Evolutionary conservation across 2,888 invertebrate species (phyloP).

Genomic region (Hypolimnas misippus): DNA sequence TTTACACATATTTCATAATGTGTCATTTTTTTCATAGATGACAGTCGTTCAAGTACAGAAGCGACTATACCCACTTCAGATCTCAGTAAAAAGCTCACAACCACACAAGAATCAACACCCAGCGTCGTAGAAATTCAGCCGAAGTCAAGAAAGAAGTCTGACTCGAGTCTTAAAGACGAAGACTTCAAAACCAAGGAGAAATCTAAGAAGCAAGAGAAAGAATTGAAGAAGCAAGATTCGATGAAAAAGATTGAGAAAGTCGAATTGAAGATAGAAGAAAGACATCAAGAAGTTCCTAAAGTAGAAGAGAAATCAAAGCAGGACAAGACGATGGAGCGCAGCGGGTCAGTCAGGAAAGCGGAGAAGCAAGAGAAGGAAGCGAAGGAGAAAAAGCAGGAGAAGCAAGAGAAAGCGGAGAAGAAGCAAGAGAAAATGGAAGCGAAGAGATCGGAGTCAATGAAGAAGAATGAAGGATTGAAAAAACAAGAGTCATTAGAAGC

Average conservation of each 20-base stretch:
- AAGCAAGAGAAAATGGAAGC: constrained; percentile 58
- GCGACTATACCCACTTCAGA: constrained; percentile 59
- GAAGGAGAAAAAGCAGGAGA: constrained; percentile 62
- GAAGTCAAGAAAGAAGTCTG: constrained; percentile 72
- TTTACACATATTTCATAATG: no score
- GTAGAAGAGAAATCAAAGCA: constrained; percentile 50
- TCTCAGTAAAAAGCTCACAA: constrained; percentile 53
- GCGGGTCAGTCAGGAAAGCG: constrained; percentile 63
- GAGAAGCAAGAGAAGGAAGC: constrained; percentile 48
- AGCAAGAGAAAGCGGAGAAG: constrained; percentile 63
- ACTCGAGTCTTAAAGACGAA: constrained; percentile 75
- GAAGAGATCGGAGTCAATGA: constrained; percentile 66
- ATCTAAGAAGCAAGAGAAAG: constrained; percentile 59
- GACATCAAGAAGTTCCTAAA: constrained; percentile 42
- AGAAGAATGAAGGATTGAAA: constrained; percentile 66
- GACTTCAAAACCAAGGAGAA: constrained; percentile 63
- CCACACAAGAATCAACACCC: constrained; percentile 48
- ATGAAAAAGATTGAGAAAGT: constrained; percentile 59
- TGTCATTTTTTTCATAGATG: no score
- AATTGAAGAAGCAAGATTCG: constrained; percentile 54
- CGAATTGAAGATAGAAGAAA: constrained; percentile 53
- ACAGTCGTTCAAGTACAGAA: constrained; percentile 69
- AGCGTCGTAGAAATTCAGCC: constrained; percentile 51
- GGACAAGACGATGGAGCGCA: constrained; percentile 57
- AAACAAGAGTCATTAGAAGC: constrained; percentile 73